Evolutionary conservation across 2,113 vertebrate genomes (phyloP), one percentile per base, ranked within the genome.

Genomic region (Gallinago undulata): DNA sequence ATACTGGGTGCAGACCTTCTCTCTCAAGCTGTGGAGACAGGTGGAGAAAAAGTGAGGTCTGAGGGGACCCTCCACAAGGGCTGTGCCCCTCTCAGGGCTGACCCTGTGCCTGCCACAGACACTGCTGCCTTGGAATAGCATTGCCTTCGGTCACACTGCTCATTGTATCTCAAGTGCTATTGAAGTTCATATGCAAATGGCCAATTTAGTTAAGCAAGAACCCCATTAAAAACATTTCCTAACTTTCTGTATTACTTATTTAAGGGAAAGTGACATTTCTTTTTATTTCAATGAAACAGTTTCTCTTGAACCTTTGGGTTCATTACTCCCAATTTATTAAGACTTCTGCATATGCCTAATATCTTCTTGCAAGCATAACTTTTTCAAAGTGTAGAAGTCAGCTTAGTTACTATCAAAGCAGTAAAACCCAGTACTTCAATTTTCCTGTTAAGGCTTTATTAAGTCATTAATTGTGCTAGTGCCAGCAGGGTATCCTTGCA

Each of bases 61-160:
- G 48, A 30, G 60, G 21, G 33, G 33, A 4, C 27, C 19, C 51
- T 72, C 25, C 27, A 19, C 4, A 17, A 24, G 41, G 43, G 18
- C 59, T 77, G 21, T 66, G 35, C 4, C 31, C 15, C 27, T 79
- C 31, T 77, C 48, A 37, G 75, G 45, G 43, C 35, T 64, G 53
- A 88, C 27, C 33, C 69, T 50, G 19, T 0, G 7, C n/a, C n/a
- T 66, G 35, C 33, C 19, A 10, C 35, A 60, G 57, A 23, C 19
- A 7, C 15, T 35, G 50, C 55, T 11, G 17, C 1, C 1, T 7
- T 33, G n/a, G 41, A 73, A 35, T 1, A 31, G 24, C 48, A 50
- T 56, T 0, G 0, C 64, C 18, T 57, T 55, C 0, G 0, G 27
- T 53, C 62, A 48, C 62, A 7, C 6, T 0, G 0, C 2, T 87